Conservation (phyloP, 2,888 invertebrate genomes). For the Anagyrus pseudococci region DNA sequence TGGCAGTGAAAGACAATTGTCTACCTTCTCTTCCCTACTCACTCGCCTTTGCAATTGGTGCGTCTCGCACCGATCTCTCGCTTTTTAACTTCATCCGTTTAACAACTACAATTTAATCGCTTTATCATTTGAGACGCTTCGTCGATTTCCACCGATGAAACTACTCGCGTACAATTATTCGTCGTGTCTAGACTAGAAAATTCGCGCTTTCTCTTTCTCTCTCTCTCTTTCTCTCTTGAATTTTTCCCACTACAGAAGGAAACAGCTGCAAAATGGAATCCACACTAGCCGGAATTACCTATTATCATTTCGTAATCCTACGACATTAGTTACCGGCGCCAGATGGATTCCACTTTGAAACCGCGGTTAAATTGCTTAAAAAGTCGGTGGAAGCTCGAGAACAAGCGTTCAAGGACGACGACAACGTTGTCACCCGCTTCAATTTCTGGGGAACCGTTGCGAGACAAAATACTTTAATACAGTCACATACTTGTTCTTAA, state of each 20-base stretch:
- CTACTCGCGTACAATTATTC: conserved; percentile 28
- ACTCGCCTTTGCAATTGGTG: too few relatives aligned
- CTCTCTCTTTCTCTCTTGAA: too few relatives aligned
- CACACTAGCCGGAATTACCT: neutral
- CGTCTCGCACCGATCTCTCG: too few relatives aligned
- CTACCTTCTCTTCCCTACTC: conserved; percentile 14
- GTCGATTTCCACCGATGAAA: conserved; percentile 36
- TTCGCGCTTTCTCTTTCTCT: too few relatives aligned
- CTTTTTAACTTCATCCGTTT: conserved; percentile 5
- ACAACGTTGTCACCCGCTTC: conserved; percentile 26
- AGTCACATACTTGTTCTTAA: conserved; percentile 27
- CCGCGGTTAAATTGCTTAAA: conserved; percentile 21
- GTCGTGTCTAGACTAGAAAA: conserved; percentile 42
- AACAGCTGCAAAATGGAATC: conserved; percentile 24
- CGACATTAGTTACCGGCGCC: neutral
- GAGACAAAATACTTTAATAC: conserved; percentile 31
- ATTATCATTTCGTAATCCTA: too few relatives aligned
- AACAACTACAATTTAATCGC: conserved; percentile 36
- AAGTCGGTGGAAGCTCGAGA: conserved; percentile 39
- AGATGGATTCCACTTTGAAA: conserved; percentile 28
- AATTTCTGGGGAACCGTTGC: conserved; percentile 27
- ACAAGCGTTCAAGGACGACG: conserved; percentile 35
- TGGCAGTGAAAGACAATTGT: conserved; percentile 33
- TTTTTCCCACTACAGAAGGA: conserved; percentile 21
- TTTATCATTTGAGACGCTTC: conserved; percentile 33